Evolutionary conservation across 2,113 vertebrate genomes (phyloP).

Genomic region (Vulpes vulpes): DNA sequence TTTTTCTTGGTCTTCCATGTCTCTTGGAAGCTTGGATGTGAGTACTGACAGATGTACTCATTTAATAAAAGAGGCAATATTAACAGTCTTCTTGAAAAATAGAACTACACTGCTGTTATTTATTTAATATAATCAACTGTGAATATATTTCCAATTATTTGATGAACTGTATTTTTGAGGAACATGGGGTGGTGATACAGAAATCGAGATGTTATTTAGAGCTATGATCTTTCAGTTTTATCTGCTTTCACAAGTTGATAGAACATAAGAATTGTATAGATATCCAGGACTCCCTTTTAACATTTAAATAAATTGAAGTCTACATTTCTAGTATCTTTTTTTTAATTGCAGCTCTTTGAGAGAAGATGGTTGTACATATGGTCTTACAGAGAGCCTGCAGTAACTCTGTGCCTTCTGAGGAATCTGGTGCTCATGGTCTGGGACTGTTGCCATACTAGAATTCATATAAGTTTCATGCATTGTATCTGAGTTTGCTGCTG

Average conservation of each 20-base stretch:
- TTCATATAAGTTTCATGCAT: neutral
- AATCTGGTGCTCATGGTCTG: neutral
- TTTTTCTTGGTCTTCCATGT: neutral
- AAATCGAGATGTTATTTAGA: neutral
- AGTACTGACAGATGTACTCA: neutral
- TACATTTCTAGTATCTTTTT: neutral
- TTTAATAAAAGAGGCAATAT: conserved; percentile 22
- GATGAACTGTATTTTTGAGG: neutral
- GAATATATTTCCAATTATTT: neutral
- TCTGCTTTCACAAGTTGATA: neutral
- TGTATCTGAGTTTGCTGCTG: neutral
- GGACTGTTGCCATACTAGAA: neutral
- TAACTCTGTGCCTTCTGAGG: neutral
- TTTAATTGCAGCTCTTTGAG: neutral
- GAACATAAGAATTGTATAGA: neutral
- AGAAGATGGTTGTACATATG: neutral
- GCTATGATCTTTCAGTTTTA: conserved; percentile 12
- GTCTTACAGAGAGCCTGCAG: neutral
- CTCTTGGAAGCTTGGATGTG: neutral
- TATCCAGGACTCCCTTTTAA: neutral
- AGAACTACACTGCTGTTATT: neutral
- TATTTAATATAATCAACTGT: neutral
- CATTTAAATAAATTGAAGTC: neutral
- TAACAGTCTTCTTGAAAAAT: neutral
- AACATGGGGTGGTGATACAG: neutral